Conservation (phyloP, 2,797 vertebrate genomes). For the Sitta carolinensis region DNA sequence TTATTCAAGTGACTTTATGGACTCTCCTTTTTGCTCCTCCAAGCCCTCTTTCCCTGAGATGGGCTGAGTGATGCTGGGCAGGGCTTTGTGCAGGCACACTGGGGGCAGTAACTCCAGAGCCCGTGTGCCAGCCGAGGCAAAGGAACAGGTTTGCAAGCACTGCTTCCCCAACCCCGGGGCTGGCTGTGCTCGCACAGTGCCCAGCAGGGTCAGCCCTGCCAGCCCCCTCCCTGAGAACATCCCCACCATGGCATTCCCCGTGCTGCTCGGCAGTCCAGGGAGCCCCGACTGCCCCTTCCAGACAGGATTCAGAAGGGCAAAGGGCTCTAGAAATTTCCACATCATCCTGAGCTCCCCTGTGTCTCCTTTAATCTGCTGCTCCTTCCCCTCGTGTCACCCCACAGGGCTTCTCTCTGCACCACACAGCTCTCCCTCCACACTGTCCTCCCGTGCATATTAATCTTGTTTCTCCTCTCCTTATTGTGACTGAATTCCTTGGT, state of each 20-base stretch:
- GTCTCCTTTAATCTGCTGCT: background rate
- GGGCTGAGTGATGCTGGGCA: background rate
- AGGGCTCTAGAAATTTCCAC: slow-evolving; percentile 44
- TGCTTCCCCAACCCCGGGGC: background rate
- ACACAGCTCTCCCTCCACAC: background rate
- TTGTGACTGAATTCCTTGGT: background rate
- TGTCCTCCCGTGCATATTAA: background rate
- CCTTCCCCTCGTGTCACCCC: background rate
- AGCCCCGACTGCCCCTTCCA: slow-evolving; percentile 5
- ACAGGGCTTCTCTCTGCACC: background rate
- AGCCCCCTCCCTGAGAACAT: background rate
- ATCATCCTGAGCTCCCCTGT: background rate
- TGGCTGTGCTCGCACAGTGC: slow-evolving; percentile 19
- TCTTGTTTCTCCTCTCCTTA: background rate
- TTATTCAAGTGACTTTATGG: background rate
- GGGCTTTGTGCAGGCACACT: background rate
- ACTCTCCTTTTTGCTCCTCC: background rate
- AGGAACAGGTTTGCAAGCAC: background rate
- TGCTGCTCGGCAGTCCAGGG: slow-evolving; percentile 11
- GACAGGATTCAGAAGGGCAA: slow-evolving; percentile 65
- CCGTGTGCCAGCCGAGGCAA: background rate
- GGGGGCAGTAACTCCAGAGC: background rate
- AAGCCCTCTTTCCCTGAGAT: background rate
- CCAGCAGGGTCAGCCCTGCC: slow-evolving; percentile 27
- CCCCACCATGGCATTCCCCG: slow-evolving; percentile 63